Evolutionary conservation across 1,140 invertebrate species (phyloP).

Genomic region (Eriosoma lanigerum): DNA sequence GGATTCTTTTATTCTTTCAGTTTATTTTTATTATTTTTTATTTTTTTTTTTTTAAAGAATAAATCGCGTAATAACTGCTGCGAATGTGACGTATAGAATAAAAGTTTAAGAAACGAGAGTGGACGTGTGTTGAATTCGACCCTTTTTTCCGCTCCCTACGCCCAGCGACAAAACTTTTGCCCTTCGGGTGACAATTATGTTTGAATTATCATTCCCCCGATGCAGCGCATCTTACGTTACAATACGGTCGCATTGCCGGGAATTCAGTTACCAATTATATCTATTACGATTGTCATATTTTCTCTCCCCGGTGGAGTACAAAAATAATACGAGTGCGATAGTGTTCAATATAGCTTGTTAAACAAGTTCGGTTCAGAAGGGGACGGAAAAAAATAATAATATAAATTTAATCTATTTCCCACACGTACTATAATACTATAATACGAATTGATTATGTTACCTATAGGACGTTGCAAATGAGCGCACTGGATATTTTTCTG

Average conservation of each 20-base stretch:
- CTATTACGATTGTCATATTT: conserved; percentile 39
- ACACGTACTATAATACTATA: too few species aligned
- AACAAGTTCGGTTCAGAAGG: not conserved
- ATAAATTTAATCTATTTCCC: too few species aligned
- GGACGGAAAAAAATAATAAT: not conserved
- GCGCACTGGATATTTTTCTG: too few species aligned
- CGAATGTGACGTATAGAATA: not conserved
- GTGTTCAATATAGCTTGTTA: conserved; percentile 47
- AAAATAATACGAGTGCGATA: not conserved
- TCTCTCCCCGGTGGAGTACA: not conserved
- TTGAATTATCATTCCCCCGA: conserved; percentile 50
- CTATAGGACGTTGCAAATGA: too few species aligned
- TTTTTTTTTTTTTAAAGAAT: too few species aligned
- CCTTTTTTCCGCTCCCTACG: conserved; percentile 7
- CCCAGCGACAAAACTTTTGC: conserved; percentile 33
- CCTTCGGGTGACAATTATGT: conserved; percentile 51
- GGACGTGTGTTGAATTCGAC: conserved; percentile 37
- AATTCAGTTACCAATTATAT: conserved; percentile 52
- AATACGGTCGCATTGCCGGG: not conserved
- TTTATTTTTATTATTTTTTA: too few species aligned
- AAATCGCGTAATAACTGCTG: not conserved
- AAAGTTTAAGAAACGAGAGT: not conserved
- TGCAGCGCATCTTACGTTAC: conserved; percentile 40
- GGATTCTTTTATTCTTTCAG: not conserved
- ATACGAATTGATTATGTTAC: too few species aligned